These are phyloP conservation scores for Drosophila ogumai DNA, from an alignment of 1,140 invertebrate species.

Conservation along the genomic window DNA sequence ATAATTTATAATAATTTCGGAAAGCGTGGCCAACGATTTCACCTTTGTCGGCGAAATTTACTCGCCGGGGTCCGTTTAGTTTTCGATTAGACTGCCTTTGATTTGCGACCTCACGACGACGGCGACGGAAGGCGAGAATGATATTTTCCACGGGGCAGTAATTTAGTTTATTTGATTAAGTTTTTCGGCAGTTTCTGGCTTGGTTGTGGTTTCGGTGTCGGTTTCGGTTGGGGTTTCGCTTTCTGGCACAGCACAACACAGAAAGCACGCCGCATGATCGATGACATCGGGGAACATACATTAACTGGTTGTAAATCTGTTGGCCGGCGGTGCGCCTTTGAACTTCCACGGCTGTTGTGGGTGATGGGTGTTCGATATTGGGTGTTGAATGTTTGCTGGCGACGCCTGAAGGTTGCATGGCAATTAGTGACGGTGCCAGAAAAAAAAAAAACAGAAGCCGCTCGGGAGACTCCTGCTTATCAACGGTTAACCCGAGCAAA, in stretches of 20 bases:
- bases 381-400: slow-evolving; percentile 33
- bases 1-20: slow-evolving; percentile 82
- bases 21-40: slow-evolving; percentile 69
- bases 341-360: slow-evolving; percentile 32
- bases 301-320: slow-evolving; percentile 82
- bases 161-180: slow-evolving; percentile 82
- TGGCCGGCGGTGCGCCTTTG: slow-evolving; percentile 63
- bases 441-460: slow-evolving; percentile 22
- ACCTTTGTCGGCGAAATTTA: slow-evolving; percentile 82
- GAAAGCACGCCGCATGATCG: slow-evolving; percentile 79
- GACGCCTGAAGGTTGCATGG: slow-evolving; percentile 79
- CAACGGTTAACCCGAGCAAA: slow-evolving; percentile 36
- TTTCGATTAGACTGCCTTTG: slow-evolving; percentile 81
- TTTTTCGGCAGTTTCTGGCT: slow-evolving; percentile 53
- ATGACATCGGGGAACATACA: slow-evolving; percentile 75
- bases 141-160: slow-evolving; percentile 68
- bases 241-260: slow-evolving; percentile 51
- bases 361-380: slow-evolving; percentile 14
- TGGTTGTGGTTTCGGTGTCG: not conserved
- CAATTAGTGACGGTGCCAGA: slow-evolving; percentile 71
- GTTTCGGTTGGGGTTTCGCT: slow-evolving; percentile 18
- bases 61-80: slow-evolving; percentile 74
- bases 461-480: slow-evolving; percentile 38
- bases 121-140: slow-evolving; percentile 44
- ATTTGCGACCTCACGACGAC: slow-evolving; percentile 77